Base-by-base conservation (phyloP, 2,797 vertebrate species). In the Scolopax rusticola region DNA sequence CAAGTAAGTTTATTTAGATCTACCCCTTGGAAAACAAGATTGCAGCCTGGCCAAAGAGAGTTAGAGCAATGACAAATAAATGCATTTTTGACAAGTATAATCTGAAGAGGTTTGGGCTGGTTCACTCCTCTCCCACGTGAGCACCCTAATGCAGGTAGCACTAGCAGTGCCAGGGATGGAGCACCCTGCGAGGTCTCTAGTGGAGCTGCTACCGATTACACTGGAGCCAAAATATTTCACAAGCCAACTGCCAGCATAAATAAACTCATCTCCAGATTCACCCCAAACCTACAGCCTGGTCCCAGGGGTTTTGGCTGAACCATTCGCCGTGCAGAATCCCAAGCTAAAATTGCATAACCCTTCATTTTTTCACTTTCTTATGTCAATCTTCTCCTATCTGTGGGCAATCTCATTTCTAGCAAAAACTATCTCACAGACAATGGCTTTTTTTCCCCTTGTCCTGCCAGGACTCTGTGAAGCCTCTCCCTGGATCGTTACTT, bases 401-500 rank as follows among this genome's bases (percentile, higher is more conserved):
- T 64, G 74, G 56, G 27, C 75, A 36, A 54, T 64, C 8, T 16
- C 14, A 36, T 67, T 92, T 95, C 90, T 93, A 89, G 40, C 27
- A 90, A 87, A 95, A 90, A 76, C 67, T 50, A 4, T 57, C 36
- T 84, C 53, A n/a, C 38, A 23, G 45, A 92, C 59, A 76, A 38
- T 57, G 69, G 43, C 41, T 53, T 84, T 20, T 51, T 50, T 24
- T 30, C 45, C 9, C 10, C 36, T 53, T 84, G 28, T 47, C 41
- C 85, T 60, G 24, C 19, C 71, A 87, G 90, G 93, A 63, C 68
- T 89, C 79, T 65, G 16, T 8, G 16, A 91, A 97, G 87, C 95
- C 54, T 76, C 77, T 94, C 75, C 27, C 30, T 78, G 75, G 93
- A 61, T 96, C 6, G 2, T 93, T 90, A 87, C 93, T 94, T 95